phyloP scores from a whole-genome alignment of 2,888 invertebrate species.

The Lumbricus terrestris region DNA sequence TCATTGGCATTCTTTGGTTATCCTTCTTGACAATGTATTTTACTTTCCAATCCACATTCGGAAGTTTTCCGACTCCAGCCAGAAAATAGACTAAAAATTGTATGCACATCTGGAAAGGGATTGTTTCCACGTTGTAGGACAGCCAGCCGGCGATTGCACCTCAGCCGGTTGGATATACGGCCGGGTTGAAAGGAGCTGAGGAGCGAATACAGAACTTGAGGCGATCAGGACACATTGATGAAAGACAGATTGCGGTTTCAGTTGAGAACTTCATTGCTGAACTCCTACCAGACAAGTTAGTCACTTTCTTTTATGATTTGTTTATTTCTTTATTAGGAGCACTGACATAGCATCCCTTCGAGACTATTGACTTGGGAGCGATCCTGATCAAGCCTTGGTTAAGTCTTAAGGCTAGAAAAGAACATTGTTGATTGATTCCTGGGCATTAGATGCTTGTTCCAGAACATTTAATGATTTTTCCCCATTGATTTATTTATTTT shows the following conservation, averaged over 20 bases:
- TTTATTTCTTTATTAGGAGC: no score
- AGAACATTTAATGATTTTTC: neutral
- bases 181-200: conserved; percentile 72
- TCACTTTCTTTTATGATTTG: neutral
- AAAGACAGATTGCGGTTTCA: conserved; percentile 71
- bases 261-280: conserved; percentile 76
- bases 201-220: conserved; percentile 70
- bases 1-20: no score
- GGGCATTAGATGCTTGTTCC: no score
- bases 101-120: neutral
- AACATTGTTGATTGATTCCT: no score
- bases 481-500: neutral
- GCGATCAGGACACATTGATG: conserved; percentile 65
- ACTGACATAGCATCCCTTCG: no score
- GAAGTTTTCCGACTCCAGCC: no score
- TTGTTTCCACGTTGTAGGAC: conserved; percentile 43
- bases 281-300: conserved; percentile 63
- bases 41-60: no score
- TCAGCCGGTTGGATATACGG: conserved; percentile 77
- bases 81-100: neutral
- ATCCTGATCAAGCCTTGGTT: no score
- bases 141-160: conserved; percentile 66
- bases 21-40: no score
- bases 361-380: no score
- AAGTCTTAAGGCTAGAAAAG: no score